phyloP scores from a whole-genome alignment of 1,140 invertebrate genomes.

The Lamellibrachia luymesi region DNA sequence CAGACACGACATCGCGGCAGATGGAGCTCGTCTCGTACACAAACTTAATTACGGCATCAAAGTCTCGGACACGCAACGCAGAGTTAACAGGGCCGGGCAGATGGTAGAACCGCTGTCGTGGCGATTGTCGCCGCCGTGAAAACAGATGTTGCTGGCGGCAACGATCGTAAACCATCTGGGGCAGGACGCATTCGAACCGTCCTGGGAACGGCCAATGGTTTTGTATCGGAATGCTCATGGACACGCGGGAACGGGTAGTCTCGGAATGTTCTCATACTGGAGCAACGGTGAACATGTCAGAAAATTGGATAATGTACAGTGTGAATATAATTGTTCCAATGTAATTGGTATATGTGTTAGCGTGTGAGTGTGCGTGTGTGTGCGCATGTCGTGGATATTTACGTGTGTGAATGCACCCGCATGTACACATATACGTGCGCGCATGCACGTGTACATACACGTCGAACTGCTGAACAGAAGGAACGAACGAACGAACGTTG shows the following conservation, averaged over 20 bases:
- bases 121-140: neutral
- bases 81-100: neutral
- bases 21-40: neutral
- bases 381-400: too few relatives aligned
- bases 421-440: neutral
- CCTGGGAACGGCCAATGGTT: neutral
- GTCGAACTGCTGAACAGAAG: too few relatives aligned
- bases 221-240: neutral
- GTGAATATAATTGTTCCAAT: too few relatives aligned
- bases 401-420: too few relatives aligned
- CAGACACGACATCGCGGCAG: neutral
- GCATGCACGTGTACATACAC: neutral
- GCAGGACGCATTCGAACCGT: neutral
- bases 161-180: neutral
- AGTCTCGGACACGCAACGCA: neutral
- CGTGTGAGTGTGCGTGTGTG: too few relatives aligned
- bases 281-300: neutral
- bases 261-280: neutral
- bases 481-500: too few relatives aligned
- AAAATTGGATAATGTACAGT: too few relatives aligned
- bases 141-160: neutral
- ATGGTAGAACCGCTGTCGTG: neutral
- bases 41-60: slow-evolving; percentile 1
- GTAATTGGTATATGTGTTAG: too few relatives aligned
- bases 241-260: neutral